Percentiles rank a stretch among this genome's conserved stretches.
Conservation (phyloP, 2,113 vertebrate species). For the Cardinalis cardinalis region DNA sequence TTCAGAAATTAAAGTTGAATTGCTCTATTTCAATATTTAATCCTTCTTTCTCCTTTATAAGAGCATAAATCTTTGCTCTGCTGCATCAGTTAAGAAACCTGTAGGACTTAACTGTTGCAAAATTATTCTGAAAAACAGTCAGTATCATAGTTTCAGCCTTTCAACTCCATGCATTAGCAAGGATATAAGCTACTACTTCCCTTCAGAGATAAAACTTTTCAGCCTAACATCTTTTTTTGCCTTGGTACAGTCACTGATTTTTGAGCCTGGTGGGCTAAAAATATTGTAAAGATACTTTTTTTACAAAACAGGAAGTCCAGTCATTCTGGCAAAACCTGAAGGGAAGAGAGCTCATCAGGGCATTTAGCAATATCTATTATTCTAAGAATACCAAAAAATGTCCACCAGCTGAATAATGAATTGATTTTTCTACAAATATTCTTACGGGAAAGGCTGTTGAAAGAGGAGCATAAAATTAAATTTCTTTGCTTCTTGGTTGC, state of each 20-base stretch:
- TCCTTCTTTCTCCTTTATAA: not conserved
- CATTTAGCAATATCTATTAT: not conserved
- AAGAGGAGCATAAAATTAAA: slow-evolving; percentile 29
- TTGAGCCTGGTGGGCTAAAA: not conserved
- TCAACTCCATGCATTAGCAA: not conserved
- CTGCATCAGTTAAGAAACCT: not conserved
- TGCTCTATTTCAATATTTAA: not conserved
- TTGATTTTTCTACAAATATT: slow-evolving; percentile 12
- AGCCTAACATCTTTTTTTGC: not conserved
- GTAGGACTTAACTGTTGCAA: fast-evolving
- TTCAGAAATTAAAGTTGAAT: not conserved
- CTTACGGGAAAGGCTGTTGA: slow-evolving; percentile 16
- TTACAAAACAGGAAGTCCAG: not conserved
- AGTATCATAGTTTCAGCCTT: not conserved
- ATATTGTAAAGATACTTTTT: not conserved
- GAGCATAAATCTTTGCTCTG: not conserved
- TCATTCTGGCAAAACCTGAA: not conserved
- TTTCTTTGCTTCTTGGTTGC: slow-evolving; percentile 3
- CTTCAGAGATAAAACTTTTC: not conserved
- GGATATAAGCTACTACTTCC: not conserved
- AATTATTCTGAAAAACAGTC: not conserved
- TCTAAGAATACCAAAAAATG: not conserved
- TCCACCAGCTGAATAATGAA: not conserved
- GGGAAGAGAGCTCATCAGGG: not conserved
- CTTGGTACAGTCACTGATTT: not conserved